Evolutionary conservation across 2,113 vertebrate species (phyloP).

Genomic region (Hippocampus mohnikei): DNA sequence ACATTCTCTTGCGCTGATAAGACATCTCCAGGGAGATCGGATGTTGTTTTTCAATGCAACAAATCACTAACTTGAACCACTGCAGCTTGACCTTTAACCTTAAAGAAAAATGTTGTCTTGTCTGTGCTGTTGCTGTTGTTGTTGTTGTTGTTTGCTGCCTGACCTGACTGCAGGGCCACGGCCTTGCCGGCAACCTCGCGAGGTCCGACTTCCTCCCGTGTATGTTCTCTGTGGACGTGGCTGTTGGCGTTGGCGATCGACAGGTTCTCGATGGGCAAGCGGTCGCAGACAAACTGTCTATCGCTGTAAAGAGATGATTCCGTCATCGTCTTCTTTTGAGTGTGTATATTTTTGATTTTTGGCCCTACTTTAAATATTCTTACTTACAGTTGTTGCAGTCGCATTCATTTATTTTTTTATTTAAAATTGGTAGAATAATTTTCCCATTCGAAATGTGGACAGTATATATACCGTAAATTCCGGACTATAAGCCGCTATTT

Average conservation of each 20-base stretch:
- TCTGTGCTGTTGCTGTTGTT: neutral
- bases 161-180: constrained; percentile 80
- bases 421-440: no score
- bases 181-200: constrained; percentile 77
- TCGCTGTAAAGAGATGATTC: constrained; percentile 60
- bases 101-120: neutral
- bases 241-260: constrained; percentile 79
- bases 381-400: no score
- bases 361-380: neutral
- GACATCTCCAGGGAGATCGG: constrained; percentile 4
- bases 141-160: neutral
- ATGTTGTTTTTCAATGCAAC: constrained; percentile 1
- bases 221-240: constrained; percentile 69
- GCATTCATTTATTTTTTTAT: no score
- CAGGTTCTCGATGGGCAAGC: constrained; percentile 74
- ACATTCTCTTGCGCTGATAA: constrained; percentile 38
- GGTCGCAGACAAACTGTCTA: constrained; percentile 77
- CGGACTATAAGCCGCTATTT: no score
- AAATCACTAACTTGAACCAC: neutral
- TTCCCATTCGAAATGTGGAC: no score
- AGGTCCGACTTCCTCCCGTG: constrained; percentile 75
- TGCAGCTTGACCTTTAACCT: neutral
- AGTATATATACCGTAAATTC: no score
- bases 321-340: neutral
- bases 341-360: neutral